Percentiles rank a stretch among this genome's conserved stretches.
These are phyloP conservation scores for Antrozous pallidus DNA, from an alignment of 2,797 vertebrate genomes.

Conservation along the genomic window DNA sequence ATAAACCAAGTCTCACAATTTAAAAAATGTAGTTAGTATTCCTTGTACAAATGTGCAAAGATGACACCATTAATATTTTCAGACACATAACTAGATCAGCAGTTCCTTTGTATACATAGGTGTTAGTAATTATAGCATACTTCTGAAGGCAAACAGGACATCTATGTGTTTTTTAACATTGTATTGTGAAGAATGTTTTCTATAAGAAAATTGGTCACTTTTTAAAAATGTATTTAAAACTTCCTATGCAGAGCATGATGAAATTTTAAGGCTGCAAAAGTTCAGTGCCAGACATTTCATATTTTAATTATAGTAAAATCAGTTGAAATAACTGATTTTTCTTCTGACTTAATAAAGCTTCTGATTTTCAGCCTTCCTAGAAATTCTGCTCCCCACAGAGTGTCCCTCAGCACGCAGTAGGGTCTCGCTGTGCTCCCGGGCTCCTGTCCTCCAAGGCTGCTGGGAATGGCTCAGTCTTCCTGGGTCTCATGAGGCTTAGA, in stretches of 20 bases:
- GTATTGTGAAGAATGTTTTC: slow-evolving; percentile 28
- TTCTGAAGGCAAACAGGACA: slow-evolving; percentile 38
- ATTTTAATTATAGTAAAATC: slow-evolving; percentile 31
- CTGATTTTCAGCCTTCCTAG: background rate
- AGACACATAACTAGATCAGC: background rate
- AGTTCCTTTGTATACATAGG: background rate
- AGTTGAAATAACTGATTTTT: background rate
- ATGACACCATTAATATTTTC: background rate
- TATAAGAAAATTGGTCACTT: slow-evolving; percentile 36
- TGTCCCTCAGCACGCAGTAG: background rate
- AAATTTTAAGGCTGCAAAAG: slow-evolving; percentile 52
- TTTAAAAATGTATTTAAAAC: slow-evolving; percentile 37
- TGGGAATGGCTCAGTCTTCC: background rate
- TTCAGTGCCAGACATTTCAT: slow-evolving; percentile 26
- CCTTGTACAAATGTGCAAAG: background rate
- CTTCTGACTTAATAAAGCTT: background rate
- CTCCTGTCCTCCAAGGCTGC: background rate
- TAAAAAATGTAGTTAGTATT: background rate
- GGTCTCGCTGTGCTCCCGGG: too few relatives aligned
- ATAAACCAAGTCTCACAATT: slow-evolving; percentile 13
- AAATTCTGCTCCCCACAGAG: background rate
- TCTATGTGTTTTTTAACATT: slow-evolving; percentile 31
- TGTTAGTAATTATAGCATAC: background rate
- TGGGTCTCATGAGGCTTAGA: background rate
- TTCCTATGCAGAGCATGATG: slow-evolving; percentile 8